These are phyloP conservation scores for Galleria mellonella DNA, from an alignment of 1,140 invertebrate genomes.

Conservation along the genomic window DNA sequence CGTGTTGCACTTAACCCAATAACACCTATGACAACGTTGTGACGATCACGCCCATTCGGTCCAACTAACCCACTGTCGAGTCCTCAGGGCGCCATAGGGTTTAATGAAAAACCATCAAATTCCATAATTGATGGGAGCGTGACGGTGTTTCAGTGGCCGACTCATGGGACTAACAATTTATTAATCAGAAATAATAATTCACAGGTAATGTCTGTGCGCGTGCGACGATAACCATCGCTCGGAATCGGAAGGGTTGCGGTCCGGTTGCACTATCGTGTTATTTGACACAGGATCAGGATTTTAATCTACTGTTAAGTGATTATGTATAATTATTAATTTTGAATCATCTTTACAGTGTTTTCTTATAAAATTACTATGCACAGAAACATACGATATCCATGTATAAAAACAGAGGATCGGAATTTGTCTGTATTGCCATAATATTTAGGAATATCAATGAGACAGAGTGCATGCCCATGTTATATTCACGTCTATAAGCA, in stretches of 20 bases:
- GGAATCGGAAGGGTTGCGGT: slow-evolving; percentile 52
- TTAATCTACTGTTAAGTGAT: too few species aligned
- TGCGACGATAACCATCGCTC: slow-evolving; percentile 41
- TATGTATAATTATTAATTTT: too few species aligned
- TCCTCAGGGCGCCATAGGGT: slow-evolving; percentile 44
- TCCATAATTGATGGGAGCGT: slow-evolving; percentile 59
- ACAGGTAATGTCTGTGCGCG: slow-evolving; percentile 57
- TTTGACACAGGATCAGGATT: too few species aligned
- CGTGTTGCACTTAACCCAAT: not conserved
- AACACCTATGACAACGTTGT: not conserved
- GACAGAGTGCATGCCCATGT: too few species aligned
- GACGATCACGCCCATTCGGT: slow-evolving; percentile 19
- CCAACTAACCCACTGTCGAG: slow-evolving; percentile 43
- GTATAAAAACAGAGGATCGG: too few species aligned
- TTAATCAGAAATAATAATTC: slow-evolving; percentile 74
- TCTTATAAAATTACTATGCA: too few species aligned
- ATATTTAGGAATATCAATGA: too few species aligned
- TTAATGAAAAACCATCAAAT: slow-evolving; percentile 72
- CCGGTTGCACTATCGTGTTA: slow-evolving; percentile 3
- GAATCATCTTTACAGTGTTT: too few species aligned
- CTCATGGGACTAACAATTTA: slow-evolving; percentile 57
- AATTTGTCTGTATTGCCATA: too few species aligned
- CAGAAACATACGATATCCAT: too few species aligned
- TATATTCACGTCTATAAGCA: too few species aligned
- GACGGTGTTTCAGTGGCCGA: slow-evolving; percentile 24